Evolutionary conservation across 1,140 invertebrate species (phyloP), one percentile per base, ranked within the genome.

Genomic region (Drosophila kanapiae): DNA sequence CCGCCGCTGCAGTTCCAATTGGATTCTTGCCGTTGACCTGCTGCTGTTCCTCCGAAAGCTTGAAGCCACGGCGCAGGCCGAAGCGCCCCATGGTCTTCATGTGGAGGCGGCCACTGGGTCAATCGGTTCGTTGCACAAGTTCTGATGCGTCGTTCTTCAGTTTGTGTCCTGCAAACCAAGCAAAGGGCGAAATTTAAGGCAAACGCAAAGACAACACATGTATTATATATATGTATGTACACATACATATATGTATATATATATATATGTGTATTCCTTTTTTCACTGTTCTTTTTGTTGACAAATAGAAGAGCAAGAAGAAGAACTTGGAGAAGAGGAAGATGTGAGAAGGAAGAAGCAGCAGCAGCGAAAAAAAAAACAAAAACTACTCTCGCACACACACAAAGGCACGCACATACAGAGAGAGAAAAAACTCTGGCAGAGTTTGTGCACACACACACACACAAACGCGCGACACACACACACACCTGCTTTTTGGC

Each of bases 61-160:
- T 91, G 57, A 92, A 92, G 68, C 87, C 88, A 47, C 91, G 91
- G 72, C 91, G 91, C 63, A 92, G 70, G 75, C 87, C 85, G 79
- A 92, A 92, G 65, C 91, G 91, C 72, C 91, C 92, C 91, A 92
- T 92, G 42, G 84, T 92, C 83, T 76, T 86, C 74, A 86, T 88
- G 53, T 69, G 65, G 64, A 78, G 59, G 75, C 70, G 57, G 75
- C 70, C 65, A 77, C 35, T 59, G 16, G 31, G 49, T 70, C 59
- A 59, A 63, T 47, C 49, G 51, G 53, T 83, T 74, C 67, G 75
- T 80, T 83, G 59, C 59, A 43, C 45, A 75, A 65, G 59, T 57
- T 57, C 23, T 48, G 16, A 37, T 48, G 40, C n/a, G 48, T 43
- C 48, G 49, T 35, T 2, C 29, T 16, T 27, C 8, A 6, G 18